phyloP scores from a whole-genome alignment of 1,140 invertebrate species.

The Venturia canescens region DNA sequence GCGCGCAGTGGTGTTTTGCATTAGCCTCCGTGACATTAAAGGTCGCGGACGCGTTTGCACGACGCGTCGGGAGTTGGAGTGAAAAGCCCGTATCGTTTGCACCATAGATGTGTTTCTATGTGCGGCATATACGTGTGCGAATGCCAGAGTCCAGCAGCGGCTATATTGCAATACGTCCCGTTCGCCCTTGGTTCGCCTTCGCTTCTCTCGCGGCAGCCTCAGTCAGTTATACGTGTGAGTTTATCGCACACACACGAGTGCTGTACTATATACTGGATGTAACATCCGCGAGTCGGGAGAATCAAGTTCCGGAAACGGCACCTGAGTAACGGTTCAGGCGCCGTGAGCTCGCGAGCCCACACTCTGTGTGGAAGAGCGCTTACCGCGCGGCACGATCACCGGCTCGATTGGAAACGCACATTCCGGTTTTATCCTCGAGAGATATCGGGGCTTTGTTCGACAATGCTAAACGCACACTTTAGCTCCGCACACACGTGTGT shows the following conservation, averaged over 20 bases:
- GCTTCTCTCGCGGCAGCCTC: not conserved
- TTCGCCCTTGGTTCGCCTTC: conserved; percentile 42
- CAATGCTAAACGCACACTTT: conserved; percentile 43
- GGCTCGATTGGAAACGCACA: conserved; percentile 48
- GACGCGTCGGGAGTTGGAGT: conserved; percentile 24
- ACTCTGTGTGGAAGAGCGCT: conserved; percentile 16
- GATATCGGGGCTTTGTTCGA: conserved; percentile 48
- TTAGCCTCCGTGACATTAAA: conserved; percentile 38
- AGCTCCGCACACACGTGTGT: conserved; percentile 22
- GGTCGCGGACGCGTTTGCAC: conserved; percentile 34
- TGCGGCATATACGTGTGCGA: conserved; percentile 5
- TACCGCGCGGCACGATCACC: conserved; percentile 24
- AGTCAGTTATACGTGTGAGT: not conserved
- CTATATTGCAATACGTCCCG: conserved; percentile 35
- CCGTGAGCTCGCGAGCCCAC: conserved; percentile 38
- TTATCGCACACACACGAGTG: not conserved
- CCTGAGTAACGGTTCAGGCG: conserved; percentile 46
- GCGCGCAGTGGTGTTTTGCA: conserved; percentile 23
- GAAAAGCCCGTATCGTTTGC: conserved; percentile 10
- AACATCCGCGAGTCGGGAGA: conserved; percentile 42
- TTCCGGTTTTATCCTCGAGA: conserved; percentile 48
- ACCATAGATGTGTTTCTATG: not conserved
- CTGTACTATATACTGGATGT: not conserved
- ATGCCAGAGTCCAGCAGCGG: conserved; percentile 16
- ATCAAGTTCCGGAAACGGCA: conserved; percentile 54